A percentile compares a stretch with the other conserved stretches of the same genome.
Conservation (phyloP, 2,113 vertebrate genomes). For the Seriola rivoliana region DNA sequence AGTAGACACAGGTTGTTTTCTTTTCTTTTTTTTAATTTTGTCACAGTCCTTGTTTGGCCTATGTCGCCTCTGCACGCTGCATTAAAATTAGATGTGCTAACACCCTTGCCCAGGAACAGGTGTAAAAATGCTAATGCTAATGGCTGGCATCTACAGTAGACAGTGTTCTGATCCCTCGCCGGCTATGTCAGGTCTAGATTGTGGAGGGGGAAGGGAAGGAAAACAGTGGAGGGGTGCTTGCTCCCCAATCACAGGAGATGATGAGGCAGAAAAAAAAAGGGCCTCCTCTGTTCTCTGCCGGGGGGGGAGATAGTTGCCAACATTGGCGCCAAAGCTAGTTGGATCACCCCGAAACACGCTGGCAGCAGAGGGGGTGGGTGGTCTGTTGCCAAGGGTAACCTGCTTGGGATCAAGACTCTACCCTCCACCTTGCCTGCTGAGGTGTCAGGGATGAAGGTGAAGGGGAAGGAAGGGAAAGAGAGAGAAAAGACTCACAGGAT, state of each 20-base stretch:
- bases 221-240: conserved; percentile 21
- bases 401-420: conserved; percentile 50
- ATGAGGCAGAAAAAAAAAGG: conserved; percentile 36
- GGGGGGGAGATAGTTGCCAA: neutral
- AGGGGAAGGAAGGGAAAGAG: neutral
- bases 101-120: conserved; percentile 42
- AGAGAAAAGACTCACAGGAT: conserved; percentile 23
- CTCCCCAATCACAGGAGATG: conserved; percentile 56
- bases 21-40: conserved; percentile 1
- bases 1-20: neutral
- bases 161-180: conserved; percentile 13
- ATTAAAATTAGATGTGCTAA: conserved; percentile 51
- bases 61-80: conserved; percentile 13
- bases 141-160: conserved; percentile 39
- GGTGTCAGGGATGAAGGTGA: conserved; percentile 53
- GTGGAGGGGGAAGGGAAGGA: conserved; percentile 18
- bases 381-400: conserved; percentile 62
- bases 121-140: conserved; percentile 64
- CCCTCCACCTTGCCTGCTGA: conserved; percentile 54
- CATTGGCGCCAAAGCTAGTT: conserved; percentile 7
- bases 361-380: conserved; percentile 33
- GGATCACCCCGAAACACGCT: conserved; percentile 29
- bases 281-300: conserved; percentile 19
- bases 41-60: conserved; percentile 41
- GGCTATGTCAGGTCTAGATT: conserved; percentile 20